Conservation (phyloP, 2,113 vertebrate genomes). For the Porphyrio hochstetteri region DNA sequence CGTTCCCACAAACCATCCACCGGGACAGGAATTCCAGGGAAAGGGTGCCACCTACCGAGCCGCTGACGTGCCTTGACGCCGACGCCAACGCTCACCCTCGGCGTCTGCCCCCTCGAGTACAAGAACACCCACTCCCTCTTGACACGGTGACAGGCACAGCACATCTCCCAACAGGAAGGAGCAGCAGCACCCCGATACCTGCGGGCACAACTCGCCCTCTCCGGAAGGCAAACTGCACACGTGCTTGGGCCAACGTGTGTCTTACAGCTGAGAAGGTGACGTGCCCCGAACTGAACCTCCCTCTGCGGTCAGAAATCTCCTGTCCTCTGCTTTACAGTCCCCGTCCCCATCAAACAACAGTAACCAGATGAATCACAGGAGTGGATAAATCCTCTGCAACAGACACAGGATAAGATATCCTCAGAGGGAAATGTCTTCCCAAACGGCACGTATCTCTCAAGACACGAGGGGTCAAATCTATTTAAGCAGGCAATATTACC, state of each 20-base stretch:
- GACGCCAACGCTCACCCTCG: not conserved
- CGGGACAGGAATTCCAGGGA: not conserved
- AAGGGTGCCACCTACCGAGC: constrained; percentile 58
- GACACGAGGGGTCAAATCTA: not conserved
- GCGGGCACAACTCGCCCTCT: fast-evolving
- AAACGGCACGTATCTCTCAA: not conserved
- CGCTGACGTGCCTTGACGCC: not conserved
- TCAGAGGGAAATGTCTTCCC: not conserved
- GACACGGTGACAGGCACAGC: fast-evolving
- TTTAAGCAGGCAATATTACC: not conserved
- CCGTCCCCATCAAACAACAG: not conserved
- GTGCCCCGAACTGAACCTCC: not conserved
- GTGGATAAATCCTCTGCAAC: not conserved
- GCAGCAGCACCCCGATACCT: not conserved
- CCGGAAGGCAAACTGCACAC: not conserved
- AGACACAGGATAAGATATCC: not conserved
- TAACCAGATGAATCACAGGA: not conserved
- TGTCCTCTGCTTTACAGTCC: not conserved
- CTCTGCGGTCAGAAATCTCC: not conserved
- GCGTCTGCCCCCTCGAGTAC: not conserved
- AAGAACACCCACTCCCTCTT: not conserved
- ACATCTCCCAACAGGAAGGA: fast-evolving
- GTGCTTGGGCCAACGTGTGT: fast-evolving
- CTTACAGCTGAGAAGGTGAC: not conserved
- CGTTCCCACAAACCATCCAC: not conserved